These are phyloP conservation scores for Linyphia triangularis DNA, from an alignment of 2,888 invertebrate genomes.

Conservation along the genomic window DNA sequence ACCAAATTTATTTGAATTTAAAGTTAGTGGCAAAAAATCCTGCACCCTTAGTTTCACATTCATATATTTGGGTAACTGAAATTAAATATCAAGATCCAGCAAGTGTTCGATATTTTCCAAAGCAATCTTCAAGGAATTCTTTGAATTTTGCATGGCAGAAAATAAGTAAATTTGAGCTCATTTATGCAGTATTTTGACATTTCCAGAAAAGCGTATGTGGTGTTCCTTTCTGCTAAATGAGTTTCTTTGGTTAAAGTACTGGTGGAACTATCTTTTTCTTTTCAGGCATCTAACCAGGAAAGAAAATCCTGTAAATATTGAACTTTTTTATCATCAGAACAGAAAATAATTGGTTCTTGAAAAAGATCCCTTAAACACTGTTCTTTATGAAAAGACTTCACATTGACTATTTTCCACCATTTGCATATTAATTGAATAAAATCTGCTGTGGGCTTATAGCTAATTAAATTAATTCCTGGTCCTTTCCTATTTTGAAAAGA, in stretches of 20 bases:
- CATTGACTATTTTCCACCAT: slow-evolving; percentile 14
- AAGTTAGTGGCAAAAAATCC: not conserved
- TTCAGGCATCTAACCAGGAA: not conserved
- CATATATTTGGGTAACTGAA: not conserved
- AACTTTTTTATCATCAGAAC: not conserved
- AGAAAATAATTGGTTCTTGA: not conserved
- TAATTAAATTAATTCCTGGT: not conserved
- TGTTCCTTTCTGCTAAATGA: not conserved
- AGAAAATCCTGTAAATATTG: not conserved
- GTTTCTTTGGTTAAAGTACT: not conserved
- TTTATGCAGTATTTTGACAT: not conserved
- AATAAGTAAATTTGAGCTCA: not conserved
- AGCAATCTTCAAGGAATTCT: not conserved
- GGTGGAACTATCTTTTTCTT: not conserved
- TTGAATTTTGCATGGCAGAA: slow-evolving; percentile 1
- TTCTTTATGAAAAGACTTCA: slow-evolving; percentile 1
- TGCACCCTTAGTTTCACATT: not conserved
- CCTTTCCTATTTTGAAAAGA: no score
- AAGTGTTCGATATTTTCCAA: not conserved
- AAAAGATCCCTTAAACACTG: not conserved
- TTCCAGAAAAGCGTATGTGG: not conserved
- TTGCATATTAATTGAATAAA: slow-evolving; percentile 8
- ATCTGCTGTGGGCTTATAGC: not conserved
- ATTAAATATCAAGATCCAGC: not conserved
- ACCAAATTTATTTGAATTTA: not conserved